Percentiles rank a stretch among this genome's conserved stretches.
Evolutionary conservation across 92 coral and sea anemone species (phyloP).

Genomic region (Epizoanthus fatuus): DNA sequence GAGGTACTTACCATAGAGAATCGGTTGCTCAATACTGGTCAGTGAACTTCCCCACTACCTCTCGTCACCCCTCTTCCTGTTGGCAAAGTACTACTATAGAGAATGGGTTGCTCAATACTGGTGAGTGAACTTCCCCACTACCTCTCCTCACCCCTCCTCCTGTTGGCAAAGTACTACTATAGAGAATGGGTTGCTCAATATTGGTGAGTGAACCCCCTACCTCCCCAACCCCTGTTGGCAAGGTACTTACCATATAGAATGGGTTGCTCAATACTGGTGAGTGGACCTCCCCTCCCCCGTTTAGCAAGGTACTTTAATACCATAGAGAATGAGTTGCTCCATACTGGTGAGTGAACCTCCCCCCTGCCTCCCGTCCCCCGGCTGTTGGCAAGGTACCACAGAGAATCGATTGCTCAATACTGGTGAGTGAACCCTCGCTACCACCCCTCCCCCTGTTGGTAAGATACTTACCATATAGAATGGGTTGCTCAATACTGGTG

Average conservation of each 20-base stretch:
- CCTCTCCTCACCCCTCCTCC: background rate
- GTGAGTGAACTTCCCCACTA: conserved; percentile 63
- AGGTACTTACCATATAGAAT: conserved; percentile 61
- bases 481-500: conserved; percentile 76
- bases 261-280: conserved; percentile 74
- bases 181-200: conserved; percentile 66
- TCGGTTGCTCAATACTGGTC: conserved; percentile 74
- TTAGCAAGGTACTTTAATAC: conserved; percentile 45
- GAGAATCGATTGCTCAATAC: conserved; percentile 68
- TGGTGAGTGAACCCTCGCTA: conserved; percentile 67
- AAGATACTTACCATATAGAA: conserved; percentile 62
- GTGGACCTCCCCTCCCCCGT: conserved; percentile 58
- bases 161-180: conserved; percentile 44
- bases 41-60: conserved; percentile 63
- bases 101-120: conserved; percentile 72
- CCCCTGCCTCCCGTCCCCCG: conserved; percentile 30
- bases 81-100: conserved; percentile 61
- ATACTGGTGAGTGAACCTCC: conserved; percentile 72
- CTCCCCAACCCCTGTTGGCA: too few relatives aligned
- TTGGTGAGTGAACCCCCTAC: conserved; percentile 69
- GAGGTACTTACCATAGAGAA: conserved; percentile 63
- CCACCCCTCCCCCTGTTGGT: too few relatives aligned
- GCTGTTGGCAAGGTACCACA: conserved; percentile 44
- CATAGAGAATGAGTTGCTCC: conserved; percentile 68
- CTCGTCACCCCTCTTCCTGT: too few relatives aligned